Percentiles rank a stretch among this genome's conserved stretches.
These are phyloP conservation scores for Toxotes chatareus DNA, from an alignment of 2,113 vertebrate genomes.

Conservation along the genomic window DNA sequence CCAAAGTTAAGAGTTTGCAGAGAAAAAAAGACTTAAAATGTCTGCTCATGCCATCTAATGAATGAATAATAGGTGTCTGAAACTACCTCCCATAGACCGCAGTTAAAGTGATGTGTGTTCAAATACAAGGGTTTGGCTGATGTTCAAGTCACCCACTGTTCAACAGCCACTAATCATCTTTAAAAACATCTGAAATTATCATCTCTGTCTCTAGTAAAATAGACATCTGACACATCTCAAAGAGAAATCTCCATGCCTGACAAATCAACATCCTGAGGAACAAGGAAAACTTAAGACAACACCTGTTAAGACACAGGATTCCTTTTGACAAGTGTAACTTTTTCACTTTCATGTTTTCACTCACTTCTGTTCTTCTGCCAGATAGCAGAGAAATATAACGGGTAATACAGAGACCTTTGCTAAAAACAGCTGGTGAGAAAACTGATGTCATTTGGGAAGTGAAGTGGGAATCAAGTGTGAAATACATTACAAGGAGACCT, in stretches of 20 bases:
- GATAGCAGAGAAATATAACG: slow-evolving; percentile 4
- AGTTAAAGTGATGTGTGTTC: slow-evolving; percentile 26
- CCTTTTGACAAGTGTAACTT: slow-evolving; percentile 19
- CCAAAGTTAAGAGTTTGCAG: not conserved
- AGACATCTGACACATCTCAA: not conserved
- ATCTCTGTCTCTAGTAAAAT: slow-evolving; percentile 8
- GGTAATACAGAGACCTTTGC: not conserved
- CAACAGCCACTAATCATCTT: slow-evolving; percentile 35
- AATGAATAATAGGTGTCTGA: slow-evolving; percentile 4
- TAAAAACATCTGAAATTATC: slow-evolving; percentile 46
- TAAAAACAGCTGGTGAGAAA: slow-evolving; percentile 16
- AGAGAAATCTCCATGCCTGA: slow-evolving; percentile 25
- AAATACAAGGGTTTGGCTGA: slow-evolving; percentile 9
- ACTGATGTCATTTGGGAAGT: not conserved
- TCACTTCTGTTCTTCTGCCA: not conserved
- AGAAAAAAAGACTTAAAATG: not conserved
- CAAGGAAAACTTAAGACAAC: slow-evolving; percentile 27
- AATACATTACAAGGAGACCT: slow-evolving; percentile 15
- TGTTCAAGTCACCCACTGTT: slow-evolving; percentile 36
- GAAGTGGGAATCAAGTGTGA: slow-evolving; percentile 18
- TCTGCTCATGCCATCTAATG: slow-evolving; percentile 3
- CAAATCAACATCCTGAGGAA: slow-evolving; percentile 41
- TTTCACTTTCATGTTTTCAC: slow-evolving; percentile 3
- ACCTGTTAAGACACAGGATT: slow-evolving; percentile 41
- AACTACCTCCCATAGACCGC: not conserved